Evolutionary conservation across 2,888 invertebrate species (phyloP), one percentile per base, ranked within the genome.

Genomic region (Nomada fabriciana): DNA sequence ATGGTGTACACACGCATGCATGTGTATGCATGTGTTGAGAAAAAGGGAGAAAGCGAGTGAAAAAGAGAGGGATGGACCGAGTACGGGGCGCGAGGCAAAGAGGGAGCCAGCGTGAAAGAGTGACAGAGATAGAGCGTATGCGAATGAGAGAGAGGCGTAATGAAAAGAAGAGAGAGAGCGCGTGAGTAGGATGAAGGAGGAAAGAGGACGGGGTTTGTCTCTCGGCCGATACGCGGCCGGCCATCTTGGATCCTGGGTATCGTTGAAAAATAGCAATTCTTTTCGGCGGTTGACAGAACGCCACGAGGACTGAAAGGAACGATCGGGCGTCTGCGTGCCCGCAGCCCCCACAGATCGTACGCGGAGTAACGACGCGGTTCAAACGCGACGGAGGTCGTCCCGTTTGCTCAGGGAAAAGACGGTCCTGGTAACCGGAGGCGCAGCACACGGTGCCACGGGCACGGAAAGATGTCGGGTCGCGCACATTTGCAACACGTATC

Each of bases 201-300:
- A 70, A 74, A 78, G 85, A 85, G 80, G 89, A 88, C 80, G 86
- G 89, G 83, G 84, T 69, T 82, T 81, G 85, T 86, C 86, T 89
- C 89, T 86, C 89, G 89, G 83, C 88, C 90, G 88, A 90, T 87
- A 86, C 82, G 86, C 89, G 77, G 76, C 73, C 84, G 82, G 93
- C 93, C 93, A 93, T 94, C 91, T 94, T 94, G 93, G 88, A 92
- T 93, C 91, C 91, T 91, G 90, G 90, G 89, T 87, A 89, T 91
- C 91, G 90, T 92, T 89, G 89, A 92, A 92, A 92, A 91, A 91
- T 89, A 90, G 87, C 86, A 79, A 91, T 89, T 90, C 88, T 89
- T 88, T 87, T 83, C 82, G 67, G 77, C 87, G 85, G 89, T 87
- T 91, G 90, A 91, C 90, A 91, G 90, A 90, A 90, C 84, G 87